Conservation (phyloP, 2,888 invertebrate genomes). For the Sesia apiformis region DNA sequence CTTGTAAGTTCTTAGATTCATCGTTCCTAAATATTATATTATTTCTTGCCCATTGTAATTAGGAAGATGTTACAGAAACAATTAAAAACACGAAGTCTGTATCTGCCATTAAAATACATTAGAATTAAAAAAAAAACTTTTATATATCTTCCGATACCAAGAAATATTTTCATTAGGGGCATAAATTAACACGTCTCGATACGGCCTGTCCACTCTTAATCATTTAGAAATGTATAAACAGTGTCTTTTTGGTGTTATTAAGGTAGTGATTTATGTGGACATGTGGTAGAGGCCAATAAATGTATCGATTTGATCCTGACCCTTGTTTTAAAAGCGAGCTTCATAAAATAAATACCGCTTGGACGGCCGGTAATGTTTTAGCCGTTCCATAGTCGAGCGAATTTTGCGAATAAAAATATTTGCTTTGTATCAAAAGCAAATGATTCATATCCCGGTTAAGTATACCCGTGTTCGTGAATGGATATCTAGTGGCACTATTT, state of each 20-base stretch:
- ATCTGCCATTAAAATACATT: neutral
- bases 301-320: slow-evolving; percentile 46
- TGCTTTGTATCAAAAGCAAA: too few species aligned
- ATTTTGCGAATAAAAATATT: too few species aligned
- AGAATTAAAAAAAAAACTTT: neutral
- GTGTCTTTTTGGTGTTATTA: slow-evolving; percentile 56
- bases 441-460: too few species aligned
- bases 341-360: slow-evolving; percentile 41
- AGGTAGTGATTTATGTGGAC: slow-evolving; percentile 60
- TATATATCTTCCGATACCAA: slow-evolving; percentile 5
- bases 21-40: too few species aligned
- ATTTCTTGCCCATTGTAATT: too few species aligned
- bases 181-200: slow-evolving; percentile 12
- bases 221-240: slow-evolving; percentile 50
- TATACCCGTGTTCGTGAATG: too few species aligned
- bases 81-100: too few species aligned
- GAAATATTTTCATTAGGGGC: slow-evolving; percentile 9
- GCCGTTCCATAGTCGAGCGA: too few species aligned
- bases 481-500: too few species aligned
- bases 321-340: slow-evolving; percentile 50
- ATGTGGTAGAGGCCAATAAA: slow-evolving; percentile 54
- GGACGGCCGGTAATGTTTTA: neutral
- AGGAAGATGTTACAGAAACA: too few species aligned
- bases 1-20: too few species aligned
- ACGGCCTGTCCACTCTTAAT: slow-evolving; percentile 36